These are phyloP conservation scores for Chamaetylas fuelleborni DNA, from an alignment of 2,113 vertebrate species.

Conservation along the genomic window DNA sequence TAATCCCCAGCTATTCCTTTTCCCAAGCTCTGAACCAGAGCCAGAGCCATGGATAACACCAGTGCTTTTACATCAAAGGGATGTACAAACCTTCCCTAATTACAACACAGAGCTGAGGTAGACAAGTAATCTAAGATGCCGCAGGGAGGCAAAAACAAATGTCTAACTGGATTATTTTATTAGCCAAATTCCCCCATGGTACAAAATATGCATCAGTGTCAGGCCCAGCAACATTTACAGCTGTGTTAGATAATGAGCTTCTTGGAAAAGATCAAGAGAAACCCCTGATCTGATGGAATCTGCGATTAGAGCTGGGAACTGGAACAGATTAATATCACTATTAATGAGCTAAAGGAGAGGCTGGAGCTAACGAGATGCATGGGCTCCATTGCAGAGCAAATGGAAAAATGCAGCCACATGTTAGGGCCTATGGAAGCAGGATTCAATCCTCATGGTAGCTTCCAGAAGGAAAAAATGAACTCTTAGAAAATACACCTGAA, in stretches of 20 bases:
- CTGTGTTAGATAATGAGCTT: constrained; percentile 32
- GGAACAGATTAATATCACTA: constrained; percentile 20
- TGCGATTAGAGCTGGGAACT: constrained; percentile 8
- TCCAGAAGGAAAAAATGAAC: background rate
- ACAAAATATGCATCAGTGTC: constrained; percentile 18
- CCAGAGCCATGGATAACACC: background rate
- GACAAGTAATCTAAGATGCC: constrained; percentile 22
- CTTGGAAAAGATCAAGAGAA: constrained; percentile 51
- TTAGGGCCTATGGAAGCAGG: background rate
- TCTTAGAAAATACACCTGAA: background rate
- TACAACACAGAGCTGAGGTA: background rate
- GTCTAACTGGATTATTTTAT: constrained; percentile 64
- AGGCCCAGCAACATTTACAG: constrained; percentile 23
- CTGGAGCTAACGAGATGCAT: background rate
- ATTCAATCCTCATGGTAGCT: background rate
- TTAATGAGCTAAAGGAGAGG: constrained; percentile 15
- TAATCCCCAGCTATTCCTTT: background rate
- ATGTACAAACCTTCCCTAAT: constrained; percentile 1
- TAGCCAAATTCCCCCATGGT: constrained; percentile 32
- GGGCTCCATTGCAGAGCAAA: background rate
- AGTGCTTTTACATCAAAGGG: constrained; percentile 25
- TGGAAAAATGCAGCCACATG: background rate
- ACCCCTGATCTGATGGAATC: constrained; percentile 35
- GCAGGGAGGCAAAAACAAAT: constrained; percentile 40
- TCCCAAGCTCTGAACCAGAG: background rate